Percentiles rank a stretch among this genome's conserved stretches.
Conservation (phyloP, 2,888 invertebrate species). For the Alentia gelatinosa region DNA sequence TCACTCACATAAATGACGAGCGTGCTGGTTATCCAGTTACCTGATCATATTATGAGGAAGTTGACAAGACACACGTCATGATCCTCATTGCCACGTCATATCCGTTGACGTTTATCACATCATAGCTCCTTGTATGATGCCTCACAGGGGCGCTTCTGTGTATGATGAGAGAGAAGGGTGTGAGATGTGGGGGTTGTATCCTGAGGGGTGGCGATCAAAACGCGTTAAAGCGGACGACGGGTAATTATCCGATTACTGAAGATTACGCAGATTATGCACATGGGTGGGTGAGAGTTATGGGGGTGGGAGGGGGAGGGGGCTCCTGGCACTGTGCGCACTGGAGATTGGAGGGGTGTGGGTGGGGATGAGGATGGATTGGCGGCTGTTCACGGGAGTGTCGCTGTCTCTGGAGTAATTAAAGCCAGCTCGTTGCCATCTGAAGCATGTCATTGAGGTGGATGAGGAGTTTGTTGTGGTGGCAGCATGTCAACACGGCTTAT, state of each 20-base stretch:
- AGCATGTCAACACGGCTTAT: background rate
- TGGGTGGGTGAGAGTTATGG: background rate
- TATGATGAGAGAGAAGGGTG: background rate
- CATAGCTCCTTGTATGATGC: too few species aligned
- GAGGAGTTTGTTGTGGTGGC: background rate
- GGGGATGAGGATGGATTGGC: background rate
- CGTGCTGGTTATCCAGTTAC: too few species aligned
- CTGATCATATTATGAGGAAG: too few species aligned
- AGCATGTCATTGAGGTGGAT: constrained; percentile 3
- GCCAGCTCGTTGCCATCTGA: background rate
- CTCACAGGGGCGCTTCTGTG: too few species aligned
- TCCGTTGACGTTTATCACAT: too few species aligned
- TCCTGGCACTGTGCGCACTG: background rate
- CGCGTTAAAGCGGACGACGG: background rate
- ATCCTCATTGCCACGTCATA: too few species aligned
- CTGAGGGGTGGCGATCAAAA: background rate
- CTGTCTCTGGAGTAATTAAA: constrained; percentile 28
- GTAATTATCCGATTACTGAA: constrained; percentile 21
- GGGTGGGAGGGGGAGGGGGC: background rate
- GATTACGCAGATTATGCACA: background rate
- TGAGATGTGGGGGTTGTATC: background rate
- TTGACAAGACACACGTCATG: too few species aligned
- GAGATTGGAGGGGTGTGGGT: background rate
- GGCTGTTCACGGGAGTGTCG: background rate
- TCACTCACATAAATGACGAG: too few species aligned